Percentiles rank a stretch among this genome's conserved stretches.
These are phyloP conservation scores for Oreochromis mossambicus DNA, from an alignment of 2,797 vertebrate species.

Conservation along the genomic window DNA sequence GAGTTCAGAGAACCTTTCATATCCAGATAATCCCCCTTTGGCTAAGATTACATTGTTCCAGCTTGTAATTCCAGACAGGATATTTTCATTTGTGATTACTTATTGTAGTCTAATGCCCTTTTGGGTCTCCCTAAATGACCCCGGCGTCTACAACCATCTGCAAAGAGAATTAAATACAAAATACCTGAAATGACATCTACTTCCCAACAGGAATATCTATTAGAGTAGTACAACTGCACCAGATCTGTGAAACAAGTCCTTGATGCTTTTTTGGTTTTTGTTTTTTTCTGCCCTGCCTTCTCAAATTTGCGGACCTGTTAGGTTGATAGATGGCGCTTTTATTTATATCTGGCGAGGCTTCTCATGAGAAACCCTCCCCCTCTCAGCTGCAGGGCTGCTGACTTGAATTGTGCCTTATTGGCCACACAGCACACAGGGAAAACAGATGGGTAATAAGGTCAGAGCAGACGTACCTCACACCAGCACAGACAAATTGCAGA, in stretches of 20 bases:
- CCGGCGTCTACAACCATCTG: background rate
- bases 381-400: slow-evolving; percentile 67
- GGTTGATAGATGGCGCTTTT: slow-evolving; percentile 64
- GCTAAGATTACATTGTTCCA: background rate
- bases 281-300: background rate
- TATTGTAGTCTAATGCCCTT: background rate
- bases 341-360: slow-evolving; percentile 49
- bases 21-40: background rate
- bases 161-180: background rate
- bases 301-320: slow-evolving; percentile 33
- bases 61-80: background rate
- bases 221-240: background rate
- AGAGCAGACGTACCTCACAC: slow-evolving; percentile 55
- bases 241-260: slow-evolving; percentile 6
- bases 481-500: slow-evolving; percentile 64
- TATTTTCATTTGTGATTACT: background rate
- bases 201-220: background rate
- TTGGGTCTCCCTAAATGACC: background rate
- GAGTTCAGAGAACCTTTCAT: background rate
- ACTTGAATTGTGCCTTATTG: slow-evolving; percentile 60
- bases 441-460: slow-evolving; percentile 78
- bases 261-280: background rate
- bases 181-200: background rate
- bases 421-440: slow-evolving; percentile 49
- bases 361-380: slow-evolving; percentile 27